phyloP scores from a whole-genome alignment of 2,888 invertebrate species.

The Pandemis cinnamomeana region DNA sequence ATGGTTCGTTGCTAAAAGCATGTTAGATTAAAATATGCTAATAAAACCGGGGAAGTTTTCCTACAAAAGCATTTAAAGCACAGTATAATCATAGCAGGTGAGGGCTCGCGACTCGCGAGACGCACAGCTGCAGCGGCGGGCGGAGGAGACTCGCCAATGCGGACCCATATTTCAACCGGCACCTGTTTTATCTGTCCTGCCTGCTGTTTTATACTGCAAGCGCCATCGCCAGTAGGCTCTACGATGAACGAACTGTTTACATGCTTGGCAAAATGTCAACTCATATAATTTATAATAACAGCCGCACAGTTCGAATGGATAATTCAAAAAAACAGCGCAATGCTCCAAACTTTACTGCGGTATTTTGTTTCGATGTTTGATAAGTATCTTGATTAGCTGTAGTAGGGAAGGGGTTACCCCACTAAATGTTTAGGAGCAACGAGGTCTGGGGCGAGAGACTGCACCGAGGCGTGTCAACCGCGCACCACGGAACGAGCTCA shows the following conservation, averaged over 20 bases:
- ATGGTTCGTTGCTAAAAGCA: background rate
- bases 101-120: conserved; percentile 2
- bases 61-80: background rate
- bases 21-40: background rate
- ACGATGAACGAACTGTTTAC: conserved; percentile 40
- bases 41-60: background rate
- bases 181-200: conserved; percentile 73
- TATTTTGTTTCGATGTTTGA: conserved; percentile 13
- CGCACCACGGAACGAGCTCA: conserved; percentile 16
- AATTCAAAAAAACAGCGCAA: conserved; percentile 35
- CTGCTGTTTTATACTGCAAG: conserved; percentile 65
- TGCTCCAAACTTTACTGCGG: conserved; percentile 30
- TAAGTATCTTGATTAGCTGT: background rate
- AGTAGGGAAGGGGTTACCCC: background rate
- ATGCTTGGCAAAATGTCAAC: conserved; percentile 41
- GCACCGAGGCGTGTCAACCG: conserved; percentile 13
- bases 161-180: conserved; percentile 72
- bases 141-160: conserved; percentile 66
- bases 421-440: background rate
- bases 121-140: conserved; percentile 58
- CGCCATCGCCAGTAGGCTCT: conserved; percentile 56
- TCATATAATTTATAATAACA: conserved; percentile 39
- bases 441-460: background rate
- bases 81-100: conserved; percentile 7
- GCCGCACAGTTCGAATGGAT: conserved; percentile 9